Conservation (phyloP, 2,888 invertebrate species). For the Euproctis similis region DNA sequence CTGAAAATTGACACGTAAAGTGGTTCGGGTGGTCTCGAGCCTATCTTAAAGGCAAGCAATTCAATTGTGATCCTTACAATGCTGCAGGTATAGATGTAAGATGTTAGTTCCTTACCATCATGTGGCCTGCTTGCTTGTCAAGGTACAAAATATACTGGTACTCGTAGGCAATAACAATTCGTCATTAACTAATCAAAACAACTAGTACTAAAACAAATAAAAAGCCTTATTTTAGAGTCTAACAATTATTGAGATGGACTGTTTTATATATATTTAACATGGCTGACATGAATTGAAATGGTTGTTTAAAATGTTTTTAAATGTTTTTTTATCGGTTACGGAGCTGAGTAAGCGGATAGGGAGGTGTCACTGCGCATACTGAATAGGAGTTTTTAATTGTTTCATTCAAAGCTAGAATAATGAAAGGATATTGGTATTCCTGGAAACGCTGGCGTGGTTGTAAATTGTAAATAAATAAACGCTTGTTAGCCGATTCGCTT, state of each 20-base stretch:
- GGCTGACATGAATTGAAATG: constrained; percentile 50
- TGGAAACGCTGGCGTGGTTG: constrained; percentile 34
- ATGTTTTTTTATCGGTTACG: constrained; percentile 60
- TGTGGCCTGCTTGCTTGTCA: no score
- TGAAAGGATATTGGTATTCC: constrained; percentile 52
- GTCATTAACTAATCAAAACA: constrained; percentile 47
- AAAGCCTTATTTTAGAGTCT: constrained; percentile 41
- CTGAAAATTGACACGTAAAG: no score
- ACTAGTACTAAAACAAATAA: constrained; percentile 50
- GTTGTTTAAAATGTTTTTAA: constrained; percentile 46
- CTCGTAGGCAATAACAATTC: no score
- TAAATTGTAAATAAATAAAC: constrained; percentile 34
- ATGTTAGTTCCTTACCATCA: no score
- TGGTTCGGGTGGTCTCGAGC: no score
- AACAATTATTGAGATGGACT: constrained; percentile 40
- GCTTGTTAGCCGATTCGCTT: constrained; percentile 28
- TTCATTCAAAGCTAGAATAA: constrained; percentile 41
- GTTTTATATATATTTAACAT: constrained; percentile 40
- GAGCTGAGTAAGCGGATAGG: constrained; percentile 48
- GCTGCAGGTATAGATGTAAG: no score
- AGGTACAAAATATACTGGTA: no score
- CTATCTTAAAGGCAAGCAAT: no score
- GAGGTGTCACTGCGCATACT: constrained; percentile 45
- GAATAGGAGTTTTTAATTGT: constrained; percentile 67
- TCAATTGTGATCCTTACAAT: no score